Base-by-base conservation (phyloP, 2,113 vertebrate species). In the Charadrius vociferus region DNA sequence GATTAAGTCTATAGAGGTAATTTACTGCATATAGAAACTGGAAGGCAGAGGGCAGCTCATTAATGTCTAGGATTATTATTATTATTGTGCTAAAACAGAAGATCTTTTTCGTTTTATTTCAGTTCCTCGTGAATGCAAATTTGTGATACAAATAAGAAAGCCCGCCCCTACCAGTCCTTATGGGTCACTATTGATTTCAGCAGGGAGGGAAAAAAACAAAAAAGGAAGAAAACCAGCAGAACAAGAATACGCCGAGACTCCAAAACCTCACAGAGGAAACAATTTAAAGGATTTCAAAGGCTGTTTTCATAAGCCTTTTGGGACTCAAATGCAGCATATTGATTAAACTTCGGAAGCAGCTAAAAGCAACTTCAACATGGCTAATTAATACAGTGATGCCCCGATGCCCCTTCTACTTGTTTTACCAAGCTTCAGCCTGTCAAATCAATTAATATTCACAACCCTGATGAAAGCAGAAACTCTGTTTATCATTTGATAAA, bases 341-440 rank as follows among this genome's bases (percentile, higher is more conserved):
- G 97, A 97, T 98, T 97, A 97, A 96, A 96, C 96, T 96, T 97
- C 61, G 81, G 93, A 91, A 97, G 88, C 85, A 87, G 96, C 96
- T 96, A 88, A 97, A 95, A 95, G 96, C 93, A 61, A 91, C 89
- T 96, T 88, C 92, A 78, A 91, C 91, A 85, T 56, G 67, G 95
- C 92, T 97, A 97, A 97, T 98, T 97, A 97, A 97, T 96, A 88
- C 96, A 95, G 90, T 6, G 94, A 94, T 97, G 96, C 96, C 97
- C 96, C 4, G 56, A 95, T 97, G 96, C 96, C 90, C 91, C 96
- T 90, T 77, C 68, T 12, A 67, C 97, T 82, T 97, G 96, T 96
- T 97, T 94, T 75, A 97, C 96, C 83, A 63, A 86, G 91, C 84
- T 96, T 80, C 95, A 94, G 75, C 90, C 93, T 96, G 92, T 96